A percentile compares a stretch with the other conserved stretches of the same genome.
Evolutionary conservation across 2,113 vertebrate species (phyloP).

Genomic region (Penelope pileata): DNA sequence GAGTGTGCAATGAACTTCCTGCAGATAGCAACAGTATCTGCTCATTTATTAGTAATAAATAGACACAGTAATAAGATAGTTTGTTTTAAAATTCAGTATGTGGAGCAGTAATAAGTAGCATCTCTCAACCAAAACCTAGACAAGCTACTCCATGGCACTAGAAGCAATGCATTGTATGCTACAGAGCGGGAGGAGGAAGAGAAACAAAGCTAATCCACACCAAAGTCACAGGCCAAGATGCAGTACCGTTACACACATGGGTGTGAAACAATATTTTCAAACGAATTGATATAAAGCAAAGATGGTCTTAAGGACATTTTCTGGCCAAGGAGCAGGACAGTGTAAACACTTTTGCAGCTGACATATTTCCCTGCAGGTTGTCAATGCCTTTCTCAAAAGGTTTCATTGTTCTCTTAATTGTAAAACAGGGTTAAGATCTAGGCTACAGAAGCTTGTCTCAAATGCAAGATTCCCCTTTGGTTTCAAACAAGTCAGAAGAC

Average conservation of each 20-base stretch:
- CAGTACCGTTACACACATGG: not conserved
- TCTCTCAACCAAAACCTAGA: not conserved
- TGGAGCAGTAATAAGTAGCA: not conserved
- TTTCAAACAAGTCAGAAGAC: not conserved
- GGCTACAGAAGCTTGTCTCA: not conserved
- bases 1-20: not conserved
- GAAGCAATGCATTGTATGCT: fast-evolving
- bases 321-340: not conserved
- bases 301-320: not conserved
- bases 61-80: not conserved
- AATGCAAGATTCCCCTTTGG: constrained; percentile 48
- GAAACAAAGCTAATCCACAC: not conserved
- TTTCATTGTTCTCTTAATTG: constrained; percentile 72
- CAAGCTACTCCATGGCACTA: not conserved
- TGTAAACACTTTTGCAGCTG: not conserved
- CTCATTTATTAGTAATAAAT: not conserved
- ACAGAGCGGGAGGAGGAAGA: not conserved
- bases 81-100: not conserved
- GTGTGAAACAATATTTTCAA: not conserved
- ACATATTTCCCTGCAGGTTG: constrained; percentile 26
- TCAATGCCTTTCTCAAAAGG: constrained; percentile 72
- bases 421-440: constrained; percentile 66
- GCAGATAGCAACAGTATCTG: not conserved
- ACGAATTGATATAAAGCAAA: not conserved
- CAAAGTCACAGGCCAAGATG: not conserved